These are phyloP conservation scores for Podargus strigoides DNA, from an alignment of 2,797 vertebrate genomes.

Conservation along the genomic window DNA sequence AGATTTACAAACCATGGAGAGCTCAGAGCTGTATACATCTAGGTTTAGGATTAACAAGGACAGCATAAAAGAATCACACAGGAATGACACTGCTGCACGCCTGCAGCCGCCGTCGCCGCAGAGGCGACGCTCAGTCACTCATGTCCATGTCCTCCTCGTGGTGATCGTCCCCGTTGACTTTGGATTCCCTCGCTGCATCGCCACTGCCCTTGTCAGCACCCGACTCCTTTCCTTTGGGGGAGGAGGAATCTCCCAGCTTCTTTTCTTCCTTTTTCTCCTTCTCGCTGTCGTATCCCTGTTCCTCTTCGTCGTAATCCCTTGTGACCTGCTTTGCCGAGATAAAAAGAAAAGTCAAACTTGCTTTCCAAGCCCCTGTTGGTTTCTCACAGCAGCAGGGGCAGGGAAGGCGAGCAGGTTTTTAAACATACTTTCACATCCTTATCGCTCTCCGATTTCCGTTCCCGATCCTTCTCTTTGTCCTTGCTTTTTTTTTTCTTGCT, in stretches of 20 bases:
- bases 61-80: slow-evolving; percentile 71
- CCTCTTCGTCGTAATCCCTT: slow-evolving; percentile 96
- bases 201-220: slow-evolving; percentile 72
- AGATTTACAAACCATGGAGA: slow-evolving; percentile 64
- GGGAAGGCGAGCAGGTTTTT: neutral
- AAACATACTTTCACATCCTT: slow-evolving; percentile 93
- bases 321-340: slow-evolving; percentile 87
- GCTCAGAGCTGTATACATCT: slow-evolving; percentile 74
- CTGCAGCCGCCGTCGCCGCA: neutral
- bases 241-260: slow-evolving; percentile 77
- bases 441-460: slow-evolving; percentile 90
- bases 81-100: slow-evolving; percentile 73
- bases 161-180: slow-evolving; percentile 92
- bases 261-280: slow-evolving; percentile 87
- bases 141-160: slow-evolving; percentile 98
- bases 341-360: slow-evolving; percentile 40
- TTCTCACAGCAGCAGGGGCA: too few species aligned
- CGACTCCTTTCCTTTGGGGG: slow-evolving; percentile 81
- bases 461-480: slow-evolving; percentile 88
- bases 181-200: slow-evolving; percentile 82
- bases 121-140: slow-evolving; percentile 84
- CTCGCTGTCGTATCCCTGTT: slow-evolving; percentile 96
- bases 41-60: slow-evolving; percentile 71
- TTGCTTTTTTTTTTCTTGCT: slow-evolving; percentile 96
- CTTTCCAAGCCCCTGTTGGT: neutral